Conservation (phyloP, 2,888 invertebrate species). For the Lepidochitona cinerea region DNA sequence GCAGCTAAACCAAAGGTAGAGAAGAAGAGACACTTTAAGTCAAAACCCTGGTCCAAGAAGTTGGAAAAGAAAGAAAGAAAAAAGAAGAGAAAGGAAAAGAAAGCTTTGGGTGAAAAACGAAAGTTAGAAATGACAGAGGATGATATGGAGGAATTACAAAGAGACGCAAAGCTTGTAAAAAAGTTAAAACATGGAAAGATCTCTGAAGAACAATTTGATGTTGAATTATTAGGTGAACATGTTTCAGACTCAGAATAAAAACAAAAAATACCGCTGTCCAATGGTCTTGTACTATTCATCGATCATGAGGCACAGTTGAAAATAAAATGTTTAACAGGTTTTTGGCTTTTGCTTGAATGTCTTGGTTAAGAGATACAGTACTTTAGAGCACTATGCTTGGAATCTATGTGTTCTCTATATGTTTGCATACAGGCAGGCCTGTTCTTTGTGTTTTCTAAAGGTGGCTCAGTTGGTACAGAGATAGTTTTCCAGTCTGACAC, state of each 20-base stretch:
- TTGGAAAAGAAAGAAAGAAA: background rate
- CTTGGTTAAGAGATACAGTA: too few relatives aligned
- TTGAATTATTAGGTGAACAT: background rate
- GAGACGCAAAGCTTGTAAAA: conserved; percentile 7
- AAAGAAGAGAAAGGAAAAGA: conserved; percentile 8
- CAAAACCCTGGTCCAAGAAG: conserved; percentile 6
- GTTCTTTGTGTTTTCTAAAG: too few relatives aligned
- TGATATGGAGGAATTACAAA: conserved; percentile 9
- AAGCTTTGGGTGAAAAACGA: background rate
- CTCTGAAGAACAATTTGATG: conserved; percentile 2
- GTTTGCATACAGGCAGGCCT: too few relatives aligned
- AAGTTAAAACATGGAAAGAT: conserved; percentile 6
- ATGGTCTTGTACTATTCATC: too few relatives aligned
- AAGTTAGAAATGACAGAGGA: conserved; percentile 7
- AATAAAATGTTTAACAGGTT: too few relatives aligned
- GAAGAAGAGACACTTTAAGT: background rate
- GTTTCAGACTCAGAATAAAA: background rate
- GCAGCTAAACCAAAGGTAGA: background rate
- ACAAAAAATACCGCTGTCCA: too few relatives aligned
- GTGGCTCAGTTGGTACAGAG: too few relatives aligned
- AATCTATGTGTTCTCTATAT: too few relatives aligned
- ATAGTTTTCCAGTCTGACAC: too few relatives aligned
- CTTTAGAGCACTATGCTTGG: too few relatives aligned
- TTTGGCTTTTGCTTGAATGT: too few relatives aligned
- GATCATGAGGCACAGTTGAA: too few relatives aligned